Conservation (phyloP, 1,140 invertebrate species). For the Leguminivora glycinivorella region DNA sequence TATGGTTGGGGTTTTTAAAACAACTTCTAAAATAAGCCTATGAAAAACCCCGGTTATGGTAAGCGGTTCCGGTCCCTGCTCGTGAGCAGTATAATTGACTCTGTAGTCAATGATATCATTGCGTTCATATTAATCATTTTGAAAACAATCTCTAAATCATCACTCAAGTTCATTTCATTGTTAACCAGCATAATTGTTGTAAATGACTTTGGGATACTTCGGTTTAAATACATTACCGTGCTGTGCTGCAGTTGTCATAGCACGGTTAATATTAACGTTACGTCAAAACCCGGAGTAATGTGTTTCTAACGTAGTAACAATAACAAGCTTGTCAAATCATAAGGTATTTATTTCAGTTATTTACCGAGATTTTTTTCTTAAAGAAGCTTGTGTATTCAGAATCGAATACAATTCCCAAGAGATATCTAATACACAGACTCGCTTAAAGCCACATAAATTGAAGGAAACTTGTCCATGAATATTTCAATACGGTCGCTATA, state of each 20-base stretch:
- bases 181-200: background rate
- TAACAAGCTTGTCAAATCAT: no score
- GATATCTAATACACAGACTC: background rate
- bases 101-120: background rate
- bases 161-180: background rate
- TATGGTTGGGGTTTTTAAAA: no score
- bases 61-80: no score
- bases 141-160: background rate
- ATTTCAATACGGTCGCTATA: slow-evolving; percentile 12
- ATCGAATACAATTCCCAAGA: background rate
- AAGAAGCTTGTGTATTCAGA: background rate
- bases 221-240: background rate
- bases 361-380: background rate
- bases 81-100: background rate
- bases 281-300: no score
- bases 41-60: no score
- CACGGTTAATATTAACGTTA: no score
- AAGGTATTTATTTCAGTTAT: background rate
- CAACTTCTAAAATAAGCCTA: no score
- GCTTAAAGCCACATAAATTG: slow-evolving; percentile 2
- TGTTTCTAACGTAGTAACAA: no score
- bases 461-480: slow-evolving; percentile 7
- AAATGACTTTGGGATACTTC: background rate
- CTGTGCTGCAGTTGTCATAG: no score
- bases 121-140: background rate